phyloP scores from a whole-genome alignment of 2,113 vertebrate species.

The Tringa solitaria region DNA sequence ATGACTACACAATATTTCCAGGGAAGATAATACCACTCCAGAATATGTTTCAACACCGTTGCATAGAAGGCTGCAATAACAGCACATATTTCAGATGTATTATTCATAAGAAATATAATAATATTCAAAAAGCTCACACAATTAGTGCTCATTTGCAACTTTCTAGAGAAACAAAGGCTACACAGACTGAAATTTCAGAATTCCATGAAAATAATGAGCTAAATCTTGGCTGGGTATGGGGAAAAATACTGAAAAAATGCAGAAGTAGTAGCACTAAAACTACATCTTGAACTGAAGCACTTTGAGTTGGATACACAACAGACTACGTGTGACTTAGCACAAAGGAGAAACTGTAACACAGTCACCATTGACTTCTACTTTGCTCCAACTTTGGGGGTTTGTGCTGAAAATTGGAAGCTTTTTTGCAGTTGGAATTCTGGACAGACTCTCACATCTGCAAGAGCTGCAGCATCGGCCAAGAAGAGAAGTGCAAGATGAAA shows the following conservation, averaged over 20 bases:
- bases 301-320: background rate
- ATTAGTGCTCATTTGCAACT: constrained; percentile 15
- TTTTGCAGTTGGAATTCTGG: background rate
- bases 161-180: background rate
- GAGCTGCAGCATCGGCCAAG: background rate
- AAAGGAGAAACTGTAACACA: background rate
- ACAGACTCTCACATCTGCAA: background rate
- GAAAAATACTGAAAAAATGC: background rate
- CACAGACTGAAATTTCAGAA: background rate
- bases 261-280: background rate
- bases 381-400: background rate
- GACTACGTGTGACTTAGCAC: background rate
- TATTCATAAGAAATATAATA: constrained; percentile 2
- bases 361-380: background rate
- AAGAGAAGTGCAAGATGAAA: background rate
- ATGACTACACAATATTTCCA: background rate
- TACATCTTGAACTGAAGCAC: background rate
- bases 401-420: background rate
- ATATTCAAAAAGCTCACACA: background rate
- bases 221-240: background rate
- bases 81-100: constrained; percentile 18
- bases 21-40: background rate
- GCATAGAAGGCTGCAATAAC: background rate
- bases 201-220: background rate
- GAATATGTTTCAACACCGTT: background rate